Evolutionary conservation across 92 coral and sea anemone genomes (phyloP), one percentile per base, ranked within the genome.

Genomic region (Bergia sp.): DNA sequence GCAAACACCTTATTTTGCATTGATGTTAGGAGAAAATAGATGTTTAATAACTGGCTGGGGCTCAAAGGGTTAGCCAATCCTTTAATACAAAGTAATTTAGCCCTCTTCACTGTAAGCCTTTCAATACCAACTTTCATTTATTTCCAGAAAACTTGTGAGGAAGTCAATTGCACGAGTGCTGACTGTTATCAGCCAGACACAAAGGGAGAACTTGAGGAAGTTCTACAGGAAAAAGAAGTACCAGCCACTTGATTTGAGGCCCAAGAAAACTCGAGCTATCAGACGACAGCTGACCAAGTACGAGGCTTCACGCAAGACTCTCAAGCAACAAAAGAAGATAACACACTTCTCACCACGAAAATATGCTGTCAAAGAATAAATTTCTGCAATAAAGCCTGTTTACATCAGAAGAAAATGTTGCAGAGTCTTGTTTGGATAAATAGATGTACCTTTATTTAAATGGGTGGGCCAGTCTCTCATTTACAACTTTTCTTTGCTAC

Each of bases 341-440:
- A 92, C 93, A 47, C 96, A 96, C 89, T 96, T 96, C 88, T 92
- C 98, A 42, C 41, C 89, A 87, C 90, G 99, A 86, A 96, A 96
- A 90, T 96, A 96, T 95, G 99, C 99, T 92, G 96, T 96, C 40
- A 96, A 96, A 85, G 99, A 96, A 91, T 96, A 94, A 95, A 91
- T 87, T 91, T 90, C 82, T 89, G 94, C 86, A 86, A 82, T 82
- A 91, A 91, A 61, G 65, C 65, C 65, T 90, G 89, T 90, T 58
- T 65, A 86, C 73, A 79, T 85, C 44, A 40, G 73, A n/a, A 6
- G n/a, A 23, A 18, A 57, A 9, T 78, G 55, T 47, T 16, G 72
- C 38, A 21, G 39, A 36, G 18, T 18, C 29, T 61, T 3, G 6
- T 53, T 61, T 61, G 29, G 29, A 29, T 29, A 29, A 29, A 29